Conservation (phyloP, 2,797 vertebrate genomes). For the Percopsis omiscomaycus region DNA sequence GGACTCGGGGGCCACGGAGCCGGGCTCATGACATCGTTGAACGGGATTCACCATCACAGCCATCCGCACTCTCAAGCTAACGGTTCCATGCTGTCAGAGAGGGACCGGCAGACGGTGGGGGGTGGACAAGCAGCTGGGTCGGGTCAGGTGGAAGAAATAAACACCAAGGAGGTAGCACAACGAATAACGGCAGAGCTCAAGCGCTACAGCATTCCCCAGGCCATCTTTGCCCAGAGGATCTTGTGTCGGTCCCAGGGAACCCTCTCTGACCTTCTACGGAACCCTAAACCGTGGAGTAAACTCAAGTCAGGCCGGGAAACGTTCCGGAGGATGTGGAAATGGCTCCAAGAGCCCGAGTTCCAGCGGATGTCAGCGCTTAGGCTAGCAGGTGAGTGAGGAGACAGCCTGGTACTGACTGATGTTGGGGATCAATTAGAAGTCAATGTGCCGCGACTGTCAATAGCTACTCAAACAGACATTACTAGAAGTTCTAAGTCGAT, state of each 20-base stretch:
- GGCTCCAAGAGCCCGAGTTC: conserved; percentile 97
- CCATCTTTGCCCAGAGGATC: conserved; percentile 97
- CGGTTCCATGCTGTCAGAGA: conserved; percentile 85
- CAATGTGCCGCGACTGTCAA: conserved; percentile 79
- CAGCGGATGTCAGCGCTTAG: conserved; percentile 97
- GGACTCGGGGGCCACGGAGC: conserved; percentile 86
- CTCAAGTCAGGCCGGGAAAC: conserved; percentile 98
- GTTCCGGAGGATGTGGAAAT: conserved; percentile 99
- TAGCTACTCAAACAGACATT: conserved; percentile 75
- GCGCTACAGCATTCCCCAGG: conserved; percentile 98
- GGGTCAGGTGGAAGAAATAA: conserved; percentile 93
- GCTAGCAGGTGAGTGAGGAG: conserved; percentile 89
- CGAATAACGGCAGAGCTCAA: conserved; percentile 96
- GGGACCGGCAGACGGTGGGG: conserved; percentile 83
- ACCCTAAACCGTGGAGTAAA: conserved; percentile 99
- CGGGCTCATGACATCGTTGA: conserved; percentile 85
- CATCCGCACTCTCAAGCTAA: conserved; percentile 84
- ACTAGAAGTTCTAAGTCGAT: conserved; percentile 78
- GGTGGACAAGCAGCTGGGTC: conserved; percentile 81
- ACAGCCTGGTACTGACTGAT: conserved; percentile 71
- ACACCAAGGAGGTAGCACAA: conserved; percentile 98
- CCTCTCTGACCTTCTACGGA: conserved; percentile 94
- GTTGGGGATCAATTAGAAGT: conserved; percentile 76
- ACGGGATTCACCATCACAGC: conserved; percentile 86
- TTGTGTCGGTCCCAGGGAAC: conserved; percentile 97